These are phyloP conservation scores for Peromyscus eremicus DNA, from an alignment of 2,797 vertebrate species.

Conservation along the genomic window DNA sequence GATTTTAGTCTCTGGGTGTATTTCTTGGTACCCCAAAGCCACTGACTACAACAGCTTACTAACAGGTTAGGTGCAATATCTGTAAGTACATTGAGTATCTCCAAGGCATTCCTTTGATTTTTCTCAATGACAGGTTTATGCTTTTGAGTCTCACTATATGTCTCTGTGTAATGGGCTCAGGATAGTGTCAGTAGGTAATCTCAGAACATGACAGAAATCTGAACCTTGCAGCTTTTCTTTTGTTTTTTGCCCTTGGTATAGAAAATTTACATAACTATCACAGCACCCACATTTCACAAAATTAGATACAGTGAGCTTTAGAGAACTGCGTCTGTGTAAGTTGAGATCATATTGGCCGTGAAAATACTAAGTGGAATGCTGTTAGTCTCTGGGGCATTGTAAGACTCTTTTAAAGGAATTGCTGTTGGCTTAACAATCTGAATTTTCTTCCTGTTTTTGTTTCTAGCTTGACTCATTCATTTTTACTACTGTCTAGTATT, in stretches of 20 bases:
- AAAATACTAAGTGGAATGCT: background rate
- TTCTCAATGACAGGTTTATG: background rate
- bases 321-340: background rate
- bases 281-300: background rate
- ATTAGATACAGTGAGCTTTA: background rate
- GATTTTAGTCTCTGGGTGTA: background rate
- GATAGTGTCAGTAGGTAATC: background rate
- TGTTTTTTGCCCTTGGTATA: background rate
- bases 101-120: conserved; percentile 46
- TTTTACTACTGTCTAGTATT: conserved; percentile 3
- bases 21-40: background rate
- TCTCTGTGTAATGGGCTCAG: background rate
- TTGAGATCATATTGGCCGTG: background rate
- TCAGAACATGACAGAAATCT: background rate
- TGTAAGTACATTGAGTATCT: conserved; percentile 24
- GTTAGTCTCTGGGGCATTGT: background rate
- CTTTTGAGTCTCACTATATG: background rate
- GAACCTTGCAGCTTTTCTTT: background rate
- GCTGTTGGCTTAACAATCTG: background rate
- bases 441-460: conserved; percentile 38
- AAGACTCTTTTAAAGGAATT: background rate
- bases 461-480: background rate
- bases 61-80: background rate
- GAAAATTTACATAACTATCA: background rate
- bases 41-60: conserved; percentile 13